Evolutionary conservation across 2,888 invertebrate genomes (phyloP).

Genomic region (Amphipyra berbera): DNA sequence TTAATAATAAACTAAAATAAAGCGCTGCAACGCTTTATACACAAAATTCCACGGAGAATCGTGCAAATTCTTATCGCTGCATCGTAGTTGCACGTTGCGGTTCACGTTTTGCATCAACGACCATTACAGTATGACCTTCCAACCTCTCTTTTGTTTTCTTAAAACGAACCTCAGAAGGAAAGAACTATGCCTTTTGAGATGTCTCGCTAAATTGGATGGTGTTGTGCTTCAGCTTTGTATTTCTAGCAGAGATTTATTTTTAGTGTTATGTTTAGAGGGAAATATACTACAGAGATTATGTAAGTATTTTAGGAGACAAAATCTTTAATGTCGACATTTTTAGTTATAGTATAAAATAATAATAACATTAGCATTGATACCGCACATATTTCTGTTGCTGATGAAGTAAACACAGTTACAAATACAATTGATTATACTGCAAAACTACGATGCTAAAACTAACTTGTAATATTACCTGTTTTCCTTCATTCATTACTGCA

Average conservation of each 20-base stretch:
- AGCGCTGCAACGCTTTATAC: conserved; percentile 59
- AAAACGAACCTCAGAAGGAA: conserved; percentile 22
- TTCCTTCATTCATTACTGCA: not conserved
- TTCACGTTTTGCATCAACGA: conserved; percentile 70
- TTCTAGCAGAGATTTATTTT: conserved; percentile 60
- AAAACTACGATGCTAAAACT: conserved; percentile 3
- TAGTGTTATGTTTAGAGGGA: conserved; percentile 49
- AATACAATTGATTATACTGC: not conserved
- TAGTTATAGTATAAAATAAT: not conserved
- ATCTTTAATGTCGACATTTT: not conserved
- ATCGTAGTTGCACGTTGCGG: conserved; percentile 77
- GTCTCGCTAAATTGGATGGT: conserved; percentile 50
- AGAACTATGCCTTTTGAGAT: conserved; percentile 32
- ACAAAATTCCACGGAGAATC: conserved; percentile 66
- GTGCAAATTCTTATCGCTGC: conserved; percentile 81
- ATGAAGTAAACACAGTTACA: not conserved
- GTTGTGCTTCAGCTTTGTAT: conserved; percentile 47
- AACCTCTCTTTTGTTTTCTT: conserved; percentile 32
- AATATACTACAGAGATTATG: conserved; percentile 44
- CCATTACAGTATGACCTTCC: conserved; percentile 50
- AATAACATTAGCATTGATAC: not conserved
- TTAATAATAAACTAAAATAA: conserved; percentile 32
- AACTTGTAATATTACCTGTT: conserved; percentile 17
- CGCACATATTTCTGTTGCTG: not conserved
- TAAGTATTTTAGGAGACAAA: conserved; percentile 18